Percentiles rank a stretch among this genome's conserved stretches.
These are phyloP conservation scores for Ellobium chinense DNA, from an alignment of 2,888 invertebrate genomes.

Conservation along the genomic window DNA sequence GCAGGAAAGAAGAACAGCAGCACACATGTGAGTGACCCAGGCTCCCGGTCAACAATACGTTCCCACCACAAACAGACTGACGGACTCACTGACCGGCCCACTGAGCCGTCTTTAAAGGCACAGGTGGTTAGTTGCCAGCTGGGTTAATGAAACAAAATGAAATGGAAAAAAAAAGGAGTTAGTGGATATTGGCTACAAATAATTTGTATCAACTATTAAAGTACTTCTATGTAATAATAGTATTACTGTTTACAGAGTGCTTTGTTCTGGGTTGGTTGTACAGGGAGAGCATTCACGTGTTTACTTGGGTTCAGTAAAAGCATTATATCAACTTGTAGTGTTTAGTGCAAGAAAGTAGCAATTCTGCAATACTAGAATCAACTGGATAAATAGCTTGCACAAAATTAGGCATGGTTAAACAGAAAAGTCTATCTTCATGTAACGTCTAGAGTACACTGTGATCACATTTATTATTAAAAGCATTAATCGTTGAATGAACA, in stretches of 20 bases:
- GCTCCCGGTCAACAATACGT: slow-evolving; percentile 17
- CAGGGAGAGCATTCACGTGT: background rate
- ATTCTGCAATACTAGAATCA: background rate
- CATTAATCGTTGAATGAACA: no score
- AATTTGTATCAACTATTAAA: background rate
- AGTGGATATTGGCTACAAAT: slow-evolving; percentile 29
- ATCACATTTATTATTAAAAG: no score
- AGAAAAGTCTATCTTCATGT: background rate
- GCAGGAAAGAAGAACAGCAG: background rate
- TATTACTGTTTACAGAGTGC: background rate
- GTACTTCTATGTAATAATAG: background rate
- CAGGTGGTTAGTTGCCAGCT: slow-evolving; percentile 51
- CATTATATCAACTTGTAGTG: background rate
- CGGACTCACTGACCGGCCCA: slow-evolving; percentile 1
- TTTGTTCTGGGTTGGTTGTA: background rate
- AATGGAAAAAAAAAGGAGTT: slow-evolving; percentile 35
- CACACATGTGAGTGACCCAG: background rate
- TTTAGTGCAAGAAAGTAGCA: background rate
- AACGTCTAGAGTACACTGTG: background rate
- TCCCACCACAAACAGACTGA: slow-evolving; percentile 22
- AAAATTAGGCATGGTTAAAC: background rate
- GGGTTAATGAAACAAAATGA: slow-evolving; percentile 48
- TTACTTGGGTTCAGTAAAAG: background rate
- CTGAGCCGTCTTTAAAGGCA: slow-evolving; percentile 25
- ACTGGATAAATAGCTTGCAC: background rate